Conservation (phyloP, 2,113 vertebrate species). For the Pachypanchax playfairii region DNA sequence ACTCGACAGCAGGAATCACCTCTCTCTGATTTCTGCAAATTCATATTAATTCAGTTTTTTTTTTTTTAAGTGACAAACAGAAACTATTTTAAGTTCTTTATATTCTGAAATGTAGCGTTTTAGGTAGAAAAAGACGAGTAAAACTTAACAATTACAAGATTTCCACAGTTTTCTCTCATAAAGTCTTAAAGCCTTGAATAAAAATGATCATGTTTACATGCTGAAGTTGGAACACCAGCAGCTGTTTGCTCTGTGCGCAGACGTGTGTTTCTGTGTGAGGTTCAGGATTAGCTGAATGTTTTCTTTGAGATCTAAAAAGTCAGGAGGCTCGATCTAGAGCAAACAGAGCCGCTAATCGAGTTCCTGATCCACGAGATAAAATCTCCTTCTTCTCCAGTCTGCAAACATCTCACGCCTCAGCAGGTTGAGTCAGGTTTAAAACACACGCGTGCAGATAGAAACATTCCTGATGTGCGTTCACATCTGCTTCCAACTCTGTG, state of each 20-base stretch:
- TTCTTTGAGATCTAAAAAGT: slow-evolving; percentile 27
- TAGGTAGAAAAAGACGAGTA: too few relatives aligned
- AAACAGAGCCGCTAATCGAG: slow-evolving; percentile 42
- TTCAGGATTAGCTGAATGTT: slow-evolving; percentile 21
- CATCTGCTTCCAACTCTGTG: neutral
- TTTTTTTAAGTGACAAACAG: too few relatives aligned
- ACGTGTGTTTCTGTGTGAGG: slow-evolving; percentile 15
- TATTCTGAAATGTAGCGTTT: too few relatives aligned
- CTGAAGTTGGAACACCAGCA: slow-evolving; percentile 12
- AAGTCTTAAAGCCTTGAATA: too few relatives aligned
- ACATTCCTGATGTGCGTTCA: neutral
- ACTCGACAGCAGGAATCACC: too few relatives aligned
- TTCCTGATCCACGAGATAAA: slow-evolving; percentile 22
- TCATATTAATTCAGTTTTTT: too few relatives aligned
- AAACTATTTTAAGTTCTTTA: too few relatives aligned
- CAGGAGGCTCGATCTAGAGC: slow-evolving; percentile 17
- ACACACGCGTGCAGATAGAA: neutral
- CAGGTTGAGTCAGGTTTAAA: slow-evolving; percentile 31
- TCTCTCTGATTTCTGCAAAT: too few relatives aligned
- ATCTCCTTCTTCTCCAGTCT: slow-evolving; percentile 8
- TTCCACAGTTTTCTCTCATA: too few relatives aligned
- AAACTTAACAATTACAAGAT: too few relatives aligned
- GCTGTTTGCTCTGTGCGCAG: slow-evolving; percentile 19
- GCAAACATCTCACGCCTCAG: slow-evolving; percentile 19
- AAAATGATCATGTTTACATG: slow-evolving; percentile 28